Evolutionary conservation across 2,888 invertebrate species (phyloP).

Genomic region (Pammene fasciana): DNA sequence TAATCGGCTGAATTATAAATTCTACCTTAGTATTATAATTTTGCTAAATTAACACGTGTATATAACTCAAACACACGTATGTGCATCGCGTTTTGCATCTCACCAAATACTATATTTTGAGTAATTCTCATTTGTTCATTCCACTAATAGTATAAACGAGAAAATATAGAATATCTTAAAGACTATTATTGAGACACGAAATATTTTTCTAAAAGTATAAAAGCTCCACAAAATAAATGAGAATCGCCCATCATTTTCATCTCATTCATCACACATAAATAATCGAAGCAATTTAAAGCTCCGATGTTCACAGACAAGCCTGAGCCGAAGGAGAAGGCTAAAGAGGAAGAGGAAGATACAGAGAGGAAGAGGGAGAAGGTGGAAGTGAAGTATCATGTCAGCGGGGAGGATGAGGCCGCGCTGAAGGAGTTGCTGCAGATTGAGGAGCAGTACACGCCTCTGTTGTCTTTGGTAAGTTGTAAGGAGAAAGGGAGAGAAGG

Average conservation of each 20-base stretch:
- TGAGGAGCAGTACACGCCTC: slow-evolving; percentile 63
- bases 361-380: slow-evolving; percentile 42
- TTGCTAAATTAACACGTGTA: too few species aligned
- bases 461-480: slow-evolving; percentile 50
- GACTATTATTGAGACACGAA: too few species aligned
- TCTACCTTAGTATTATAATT: too few species aligned
- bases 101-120: too few species aligned
- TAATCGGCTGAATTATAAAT: too few species aligned
- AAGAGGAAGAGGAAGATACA: slow-evolving; percentile 47
- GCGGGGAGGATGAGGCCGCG: slow-evolving; percentile 59
- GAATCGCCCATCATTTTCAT: background rate
- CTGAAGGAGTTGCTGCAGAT: slow-evolving; percentile 64
- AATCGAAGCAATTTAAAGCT: slow-evolving; percentile 35
- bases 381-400: slow-evolving; percentile 37
- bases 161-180: too few species aligned
- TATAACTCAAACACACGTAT: too few species aligned
- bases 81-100: too few species aligned
- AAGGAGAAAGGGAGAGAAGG: slow-evolving; percentile 40
- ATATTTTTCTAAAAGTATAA: too few species aligned
- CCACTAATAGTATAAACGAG: too few species aligned
- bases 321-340: slow-evolving; percentile 51
- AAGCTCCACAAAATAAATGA: too few species aligned
- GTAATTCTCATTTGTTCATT: too few species aligned
- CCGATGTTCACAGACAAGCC: slow-evolving; percentile 47
- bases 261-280: slow-evolving; percentile 20